Base-by-base conservation (phyloP, 2,888 invertebrate genomes). In the Sphinx pinastri region DNA sequence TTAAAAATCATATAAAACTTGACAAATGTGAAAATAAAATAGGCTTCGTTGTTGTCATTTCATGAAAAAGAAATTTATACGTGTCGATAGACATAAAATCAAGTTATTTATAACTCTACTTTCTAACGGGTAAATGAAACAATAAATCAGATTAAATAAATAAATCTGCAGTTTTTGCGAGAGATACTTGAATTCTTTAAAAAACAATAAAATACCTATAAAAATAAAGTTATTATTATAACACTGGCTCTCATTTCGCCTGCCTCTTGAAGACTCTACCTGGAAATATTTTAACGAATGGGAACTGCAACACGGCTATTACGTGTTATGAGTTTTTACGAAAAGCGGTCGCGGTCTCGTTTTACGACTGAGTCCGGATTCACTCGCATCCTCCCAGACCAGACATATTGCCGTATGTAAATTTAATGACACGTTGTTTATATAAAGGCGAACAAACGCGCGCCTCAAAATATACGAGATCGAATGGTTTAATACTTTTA, bases 391-490 rank as follows among this genome's bases (percentile, higher is more conserved):
- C 82, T 84, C 79, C 74, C 84, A 84, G 86, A 90, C 79, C 84
- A 84, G 86, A 90, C 79, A 83, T 88, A 90, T 87, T 83, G 84
- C 85, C 73, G 75, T 85, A 90, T 90, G 89, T 83, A 87, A 90
- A 91, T 90, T 86, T 86, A 82, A 87, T 83, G 86, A 85, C 84
- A 82, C 80, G 79, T 80, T 86, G 85, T 88, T 88, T 88, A 88
- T 87, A 87, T 82, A 85, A 84, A 77, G 77, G 72, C 78, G 77
- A 83, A 84, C 80, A 81, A 84, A 81, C 77, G 78, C 78, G 74
- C 76, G 76, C 77, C 78, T 80, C 77, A 77, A 75, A 77, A 77
- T 79, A 76, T 75, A 73, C 81, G 81, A 82, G 76, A 77, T 80
- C 77, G 75, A 67, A 72, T 77, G 77, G 76, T 74, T 77, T 73